phyloP scores from a whole-genome alignment of 2,888 invertebrate genomes.

The Didymodactylos carnosus region DNA sequence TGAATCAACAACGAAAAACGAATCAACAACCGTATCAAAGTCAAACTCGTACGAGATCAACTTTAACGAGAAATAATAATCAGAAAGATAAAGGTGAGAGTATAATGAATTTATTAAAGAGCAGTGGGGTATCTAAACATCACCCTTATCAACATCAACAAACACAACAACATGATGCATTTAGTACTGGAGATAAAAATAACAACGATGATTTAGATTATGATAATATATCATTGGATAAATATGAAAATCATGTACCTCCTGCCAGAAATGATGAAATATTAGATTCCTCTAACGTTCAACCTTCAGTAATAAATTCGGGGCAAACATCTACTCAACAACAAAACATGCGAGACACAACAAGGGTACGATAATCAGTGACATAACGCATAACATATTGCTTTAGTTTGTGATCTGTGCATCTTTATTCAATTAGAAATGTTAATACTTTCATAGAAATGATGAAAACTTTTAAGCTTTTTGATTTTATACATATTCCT shows the following conservation, averaged over 20 bases:
- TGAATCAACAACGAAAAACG: not conserved
- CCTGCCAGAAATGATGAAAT: constrained; percentile 3
- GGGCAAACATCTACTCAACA: constrained; percentile 1
- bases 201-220: not conserved
- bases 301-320: not conserved
- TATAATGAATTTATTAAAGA: not conserved
- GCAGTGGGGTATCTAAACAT: no score
- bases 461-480: no score
- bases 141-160: not conserved
- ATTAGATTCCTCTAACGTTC: not conserved
- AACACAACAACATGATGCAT: not conserved
- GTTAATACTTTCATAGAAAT: no score
- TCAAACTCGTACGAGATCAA: not conserved
- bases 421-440: no score
- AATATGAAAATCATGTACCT: not conserved
- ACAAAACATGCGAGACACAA: not conserved
- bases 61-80: not conserved
- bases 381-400: not conserved
- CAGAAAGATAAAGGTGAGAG: not conserved
- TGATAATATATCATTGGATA: not conserved
- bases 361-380: not conserved
- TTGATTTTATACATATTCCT: no score
- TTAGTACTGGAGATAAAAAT: not conserved
- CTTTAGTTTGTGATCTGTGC: no score
- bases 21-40: no score